Base-by-base conservation (phyloP, 1,140 invertebrate genomes). In the Physella acuta region DNA sequence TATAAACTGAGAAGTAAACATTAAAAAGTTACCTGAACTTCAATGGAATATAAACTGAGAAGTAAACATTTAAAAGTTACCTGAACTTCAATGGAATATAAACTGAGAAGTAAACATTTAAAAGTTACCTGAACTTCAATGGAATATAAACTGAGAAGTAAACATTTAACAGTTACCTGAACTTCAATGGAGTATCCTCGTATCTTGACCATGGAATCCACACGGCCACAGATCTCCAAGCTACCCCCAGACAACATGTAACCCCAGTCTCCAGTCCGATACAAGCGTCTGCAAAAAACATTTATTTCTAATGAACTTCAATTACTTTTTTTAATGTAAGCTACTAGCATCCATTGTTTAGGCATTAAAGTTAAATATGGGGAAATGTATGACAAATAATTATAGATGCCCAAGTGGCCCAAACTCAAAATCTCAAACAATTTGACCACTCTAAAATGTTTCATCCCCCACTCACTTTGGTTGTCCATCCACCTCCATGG, bases 141-240 rank as follows among this genome's bases (percentile, higher is more conserved):
- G n/a, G n/a, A n/a, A n/a, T n/a, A n/a, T n/a, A n/a, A n/a, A n/a
- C n/a, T n/a, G n/a, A n/a, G n/a, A n/a, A n/a, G n/a, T n/a, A n/a
- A n/a, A n/a, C n/a, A n/a, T n/a, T n/a, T n/a, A n/a, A n/a, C n/a
- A 44, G 20, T 11, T 71, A 85, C 84, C 84, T 88, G 86, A 39
- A 87, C 75, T 78, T 88, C 87, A 39, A 88, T 83, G 24, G 86
- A 86, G 75, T 88, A 88, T 1, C 87, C 87, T 37, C 87, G 76
- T 49, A 88, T 87, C 76, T 88, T 87, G 8, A 88, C 87, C 83
- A 88, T 85, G 28, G 86, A 83, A 71, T 88, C 87, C 76, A 86
- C 86, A 11, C 87, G 78, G 2, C 87, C 87, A 75, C 85, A 86
- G 24, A 88, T 87, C 68, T 88, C 87, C 28, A 88, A 78, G 67